Conservation (phyloP, 2,113 vertebrate genomes). For the Mixornis gularis region DNA sequence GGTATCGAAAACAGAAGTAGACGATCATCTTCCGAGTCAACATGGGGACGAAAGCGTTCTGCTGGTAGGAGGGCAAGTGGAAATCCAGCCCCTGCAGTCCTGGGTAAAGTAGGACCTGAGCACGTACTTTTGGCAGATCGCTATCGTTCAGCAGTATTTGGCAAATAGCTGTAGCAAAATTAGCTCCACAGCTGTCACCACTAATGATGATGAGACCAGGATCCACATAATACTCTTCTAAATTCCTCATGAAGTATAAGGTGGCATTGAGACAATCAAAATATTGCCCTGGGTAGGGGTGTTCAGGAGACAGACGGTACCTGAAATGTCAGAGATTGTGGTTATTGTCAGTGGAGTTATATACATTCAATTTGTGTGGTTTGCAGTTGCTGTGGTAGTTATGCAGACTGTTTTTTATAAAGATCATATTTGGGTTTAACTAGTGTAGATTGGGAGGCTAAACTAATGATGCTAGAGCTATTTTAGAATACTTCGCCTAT, state of each 20-base stretch:
- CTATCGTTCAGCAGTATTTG: conserved; percentile 64
- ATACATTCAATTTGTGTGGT: not conserved
- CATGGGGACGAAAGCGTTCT: conserved; percentile 75
- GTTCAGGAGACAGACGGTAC: conserved; percentile 78
- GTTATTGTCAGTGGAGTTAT: not conserved
- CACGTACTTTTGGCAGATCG: conserved; percentile 76
- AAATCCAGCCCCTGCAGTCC: conserved; percentile 80
- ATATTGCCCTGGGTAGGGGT: conserved; percentile 69
- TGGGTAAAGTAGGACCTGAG: conserved; percentile 82
- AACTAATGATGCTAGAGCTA: not conserved
- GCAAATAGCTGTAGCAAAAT: conserved; percentile 70
- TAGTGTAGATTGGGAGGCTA: not conserved
- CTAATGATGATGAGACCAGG: conserved; percentile 72
- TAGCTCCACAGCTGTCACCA: conserved; percentile 83
- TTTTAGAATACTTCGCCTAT: not conserved
- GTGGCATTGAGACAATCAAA: conserved; percentile 75
- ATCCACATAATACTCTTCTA: conserved; percentile 76
- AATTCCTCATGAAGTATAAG: conserved; percentile 77
- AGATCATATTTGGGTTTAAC: not conserved
- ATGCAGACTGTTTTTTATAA: not conserved
- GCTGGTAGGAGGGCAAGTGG: conserved; percentile 81
- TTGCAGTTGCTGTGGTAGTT: not conserved
- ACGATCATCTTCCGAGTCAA: conserved; percentile 50
- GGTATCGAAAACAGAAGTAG: conserved; percentile 69
- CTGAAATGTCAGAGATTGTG: conserved; percentile 32